These are phyloP conservation scores for Oncorhynchus keta DNA, from an alignment of 2,113 vertebrate genomes.

Conservation along the genomic window DNA sequence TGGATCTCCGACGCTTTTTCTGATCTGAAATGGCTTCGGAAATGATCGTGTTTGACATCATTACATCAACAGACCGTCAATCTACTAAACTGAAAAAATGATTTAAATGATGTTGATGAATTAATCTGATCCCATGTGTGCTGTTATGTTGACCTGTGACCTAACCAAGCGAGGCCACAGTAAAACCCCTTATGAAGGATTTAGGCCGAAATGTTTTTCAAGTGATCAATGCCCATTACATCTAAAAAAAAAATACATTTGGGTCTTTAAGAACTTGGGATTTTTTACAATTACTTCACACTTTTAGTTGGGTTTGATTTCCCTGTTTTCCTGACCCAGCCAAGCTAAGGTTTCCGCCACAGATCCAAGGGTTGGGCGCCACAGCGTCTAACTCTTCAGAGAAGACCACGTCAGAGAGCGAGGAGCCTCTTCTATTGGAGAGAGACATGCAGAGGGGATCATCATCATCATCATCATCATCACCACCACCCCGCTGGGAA, in stretches of 20 bases:
- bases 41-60: no score
- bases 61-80: no score
- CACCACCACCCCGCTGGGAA: conserved; percentile 2
- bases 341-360: conserved; percentile 52
- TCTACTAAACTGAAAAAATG: no score
- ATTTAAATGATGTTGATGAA: no score
- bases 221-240: neutral
- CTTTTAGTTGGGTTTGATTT: neutral
- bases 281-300: neutral
- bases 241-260: neutral
- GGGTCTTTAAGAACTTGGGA: neutral
- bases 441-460: conserved; percentile 6
- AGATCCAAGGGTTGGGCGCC: conserved; percentile 37
- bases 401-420: neutral
- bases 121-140: conserved; percentile 4
- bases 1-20: no score
- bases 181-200: no score
- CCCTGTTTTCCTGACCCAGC: conserved; percentile 44
- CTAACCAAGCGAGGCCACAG: no score
- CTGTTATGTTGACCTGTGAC: neutral
- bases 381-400: conserved; percentile 3
- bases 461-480: no score
- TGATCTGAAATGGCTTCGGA: no score
- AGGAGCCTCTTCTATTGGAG: conserved; percentile 14
- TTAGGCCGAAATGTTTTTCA: no score